Base-by-base conservation (phyloP, 2,888 invertebrate genomes). In the Epinotia bilunana region DNA sequence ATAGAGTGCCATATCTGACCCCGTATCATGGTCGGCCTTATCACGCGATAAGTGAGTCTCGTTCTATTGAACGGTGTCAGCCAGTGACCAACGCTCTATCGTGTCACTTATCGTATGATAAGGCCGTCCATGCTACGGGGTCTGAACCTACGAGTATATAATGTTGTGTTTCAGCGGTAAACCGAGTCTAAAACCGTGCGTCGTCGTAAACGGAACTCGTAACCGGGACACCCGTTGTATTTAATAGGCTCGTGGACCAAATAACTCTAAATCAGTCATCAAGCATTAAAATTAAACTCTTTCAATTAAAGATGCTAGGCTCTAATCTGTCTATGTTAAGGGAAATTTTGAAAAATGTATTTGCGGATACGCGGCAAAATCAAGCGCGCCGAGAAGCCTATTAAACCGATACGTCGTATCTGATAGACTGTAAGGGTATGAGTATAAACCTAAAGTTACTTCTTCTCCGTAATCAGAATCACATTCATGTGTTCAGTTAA, bases 141-240 rank as follows among this genome's bases (percentile, higher is more conserved):
- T n/a, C n/a, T n/a, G n/a, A n/a, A n/a, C n/a, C n/a, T n/a, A n/a
- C n/a, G n/a, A n/a, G n/a, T 53, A 53, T 60, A 39, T 71, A 53
- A 62, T 46, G 20, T 13, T 57, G 46, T 72, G 57, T 72, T 64
- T 62, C 55, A 70, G 60, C 60, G 18, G 18, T 74, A 74, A 60
- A 74, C 49, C 18, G 28, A 23, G 46, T 58, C 64, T 70, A 74
- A 74, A 74, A 74, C 70, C 46, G 65, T 58, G 64, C 70, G 63
- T 70, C 63, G 64, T 65, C 64, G 70, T 71, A 55, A 74, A 74
- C 70, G 53, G 69, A 16, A 60, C 65, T 72, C 65, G 72, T 73
- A 73, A 74, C 69, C 74, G 63, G 68, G 62, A 64, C 63, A 62
- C 55, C n/a, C 58, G 69, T 53, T 53, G 39, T 69, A 74, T 53